Conservation (phyloP, 2,888 invertebrate species). For the Nemoura dubitans region DNA sequence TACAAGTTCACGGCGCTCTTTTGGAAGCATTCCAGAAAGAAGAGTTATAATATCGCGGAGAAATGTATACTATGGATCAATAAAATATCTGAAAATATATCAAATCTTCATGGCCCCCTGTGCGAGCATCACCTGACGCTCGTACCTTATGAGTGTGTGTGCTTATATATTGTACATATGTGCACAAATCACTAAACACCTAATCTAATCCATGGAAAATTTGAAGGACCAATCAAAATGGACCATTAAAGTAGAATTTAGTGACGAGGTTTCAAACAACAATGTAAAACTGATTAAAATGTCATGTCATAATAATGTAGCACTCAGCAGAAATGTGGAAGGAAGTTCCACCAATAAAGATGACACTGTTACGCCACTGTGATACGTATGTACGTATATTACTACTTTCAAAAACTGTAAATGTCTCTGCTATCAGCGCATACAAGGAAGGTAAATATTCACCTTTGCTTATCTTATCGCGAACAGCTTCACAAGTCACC, state of each 20-base stretch:
- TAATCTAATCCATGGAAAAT: neutral
- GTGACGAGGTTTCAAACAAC: neutral
- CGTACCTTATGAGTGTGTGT: too few species aligned
- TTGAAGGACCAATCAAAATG: neutral
- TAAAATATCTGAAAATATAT: slow-evolving; percentile 24
- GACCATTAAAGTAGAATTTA: neutral
- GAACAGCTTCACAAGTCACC: neutral
- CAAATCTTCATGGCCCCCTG: neutral
- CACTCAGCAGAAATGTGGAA: neutral
- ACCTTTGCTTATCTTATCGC: neutral
- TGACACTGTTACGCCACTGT: neutral
- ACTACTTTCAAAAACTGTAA: neutral
- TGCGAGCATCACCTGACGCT: neutral
- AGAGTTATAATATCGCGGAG: slow-evolving; percentile 40
- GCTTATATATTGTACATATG: too few species aligned
- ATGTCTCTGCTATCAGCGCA: neutral
- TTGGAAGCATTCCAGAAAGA: slow-evolving; percentile 24
- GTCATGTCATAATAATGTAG: neutral
- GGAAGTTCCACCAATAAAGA: neutral
- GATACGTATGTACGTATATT: neutral
- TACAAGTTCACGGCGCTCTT: slow-evolving; percentile 26
- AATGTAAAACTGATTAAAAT: neutral
- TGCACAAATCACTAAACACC: neutral
- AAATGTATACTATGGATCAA: slow-evolving; percentile 36
- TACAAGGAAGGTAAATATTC: slow-evolving; percentile 9